Conservation (phyloP, 2,888 invertebrate species). For the Anaspis maculata region DNA sequence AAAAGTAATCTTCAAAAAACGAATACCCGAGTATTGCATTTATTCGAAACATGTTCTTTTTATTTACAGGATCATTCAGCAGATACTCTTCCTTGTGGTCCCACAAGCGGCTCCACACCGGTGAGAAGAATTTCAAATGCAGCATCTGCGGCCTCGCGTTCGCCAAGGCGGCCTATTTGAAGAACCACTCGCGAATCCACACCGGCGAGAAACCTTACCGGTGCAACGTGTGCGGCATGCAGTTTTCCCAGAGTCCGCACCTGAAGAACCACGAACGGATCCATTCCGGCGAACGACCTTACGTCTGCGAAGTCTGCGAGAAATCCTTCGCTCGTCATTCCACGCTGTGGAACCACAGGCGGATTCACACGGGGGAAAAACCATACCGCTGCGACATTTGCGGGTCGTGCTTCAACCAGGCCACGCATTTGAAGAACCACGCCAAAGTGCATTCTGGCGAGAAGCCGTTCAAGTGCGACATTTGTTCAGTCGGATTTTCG, state of each 20-base stretch:
- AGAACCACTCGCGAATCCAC: slow-evolving; percentile 81
- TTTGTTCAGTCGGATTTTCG: slow-evolving; percentile 78
- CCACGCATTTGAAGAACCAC: slow-evolving; percentile 81
- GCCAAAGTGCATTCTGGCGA: slow-evolving; percentile 78
- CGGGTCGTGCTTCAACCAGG: slow-evolving; percentile 85
- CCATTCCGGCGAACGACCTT: slow-evolving; percentile 80
- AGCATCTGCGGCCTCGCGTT: slow-evolving; percentile 81
- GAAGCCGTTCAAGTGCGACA: slow-evolving; percentile 76
- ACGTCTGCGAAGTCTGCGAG: slow-evolving; percentile 83
- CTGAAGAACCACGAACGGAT: slow-evolving; percentile 83
- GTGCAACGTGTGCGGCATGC: slow-evolving; percentile 83
- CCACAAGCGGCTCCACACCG: slow-evolving; percentile 79
- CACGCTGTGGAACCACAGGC: slow-evolving; percentile 80
- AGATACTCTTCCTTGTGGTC: slow-evolving; percentile 85
- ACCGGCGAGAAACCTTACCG: slow-evolving; percentile 56
- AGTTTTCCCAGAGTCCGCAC: slow-evolving; percentile 83
- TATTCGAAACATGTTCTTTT: too few species aligned
- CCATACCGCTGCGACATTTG: slow-evolving; percentile 82
- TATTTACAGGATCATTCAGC: slow-evolving; percentile 58
- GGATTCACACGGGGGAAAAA: slow-evolving; percentile 82
- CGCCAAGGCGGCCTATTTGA: slow-evolving; percentile 83
- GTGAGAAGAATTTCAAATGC: slow-evolving; percentile 79
- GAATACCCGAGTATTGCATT: too few species aligned
- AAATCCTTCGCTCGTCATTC: slow-evolving; percentile 84
- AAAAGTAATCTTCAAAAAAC: too few species aligned